These are phyloP conservation scores for Troides helena DNA, from an alignment of 2,888 invertebrate genomes.

Conservation along the genomic window DNA sequence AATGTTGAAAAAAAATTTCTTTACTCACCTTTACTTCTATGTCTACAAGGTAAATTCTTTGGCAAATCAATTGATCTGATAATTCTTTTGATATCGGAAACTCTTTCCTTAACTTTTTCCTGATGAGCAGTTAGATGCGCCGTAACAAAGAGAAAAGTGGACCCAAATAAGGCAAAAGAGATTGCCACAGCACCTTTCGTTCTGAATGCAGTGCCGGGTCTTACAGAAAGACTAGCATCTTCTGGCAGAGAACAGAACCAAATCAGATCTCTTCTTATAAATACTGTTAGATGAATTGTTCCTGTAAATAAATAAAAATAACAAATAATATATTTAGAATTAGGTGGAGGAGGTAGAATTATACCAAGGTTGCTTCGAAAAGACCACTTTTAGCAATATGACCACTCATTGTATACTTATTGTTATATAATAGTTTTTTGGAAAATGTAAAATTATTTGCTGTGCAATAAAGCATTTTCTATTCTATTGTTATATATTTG, in stretches of 20 bases:
- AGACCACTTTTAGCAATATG: no score
- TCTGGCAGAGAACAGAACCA: constrained; percentile 98
- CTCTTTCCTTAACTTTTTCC: constrained; percentile 91
- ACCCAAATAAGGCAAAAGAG: constrained; percentile 95
- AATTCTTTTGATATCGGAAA: constrained; percentile 92
- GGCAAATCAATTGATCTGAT: constrained; percentile 90
- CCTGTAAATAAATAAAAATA: constrained; percentile 64
- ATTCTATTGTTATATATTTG: no score
- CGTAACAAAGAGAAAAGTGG: constrained; percentile 96
- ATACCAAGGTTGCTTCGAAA: not conserved
- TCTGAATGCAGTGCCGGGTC: constrained; percentile 93
- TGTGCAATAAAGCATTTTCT: no score
- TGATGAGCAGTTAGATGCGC: constrained; percentile 97
- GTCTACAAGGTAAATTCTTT: constrained; percentile 87
- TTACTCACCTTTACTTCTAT: constrained; percentile 84
- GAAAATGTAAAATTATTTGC: no score
- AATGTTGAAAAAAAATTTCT: not conserved
- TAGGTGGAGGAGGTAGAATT: not conserved
- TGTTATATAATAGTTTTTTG: no score
- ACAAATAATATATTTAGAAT: not conserved
- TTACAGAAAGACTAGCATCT: constrained; percentile 91
- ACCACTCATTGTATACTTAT: no score
- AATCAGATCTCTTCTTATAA: constrained; percentile 93
- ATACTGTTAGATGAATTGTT: constrained; percentile 92
- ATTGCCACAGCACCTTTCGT: constrained; percentile 98